Evolutionary conservation across 2,113 vertebrate species (phyloP).

Genomic region (Butorides virescens): DNA sequence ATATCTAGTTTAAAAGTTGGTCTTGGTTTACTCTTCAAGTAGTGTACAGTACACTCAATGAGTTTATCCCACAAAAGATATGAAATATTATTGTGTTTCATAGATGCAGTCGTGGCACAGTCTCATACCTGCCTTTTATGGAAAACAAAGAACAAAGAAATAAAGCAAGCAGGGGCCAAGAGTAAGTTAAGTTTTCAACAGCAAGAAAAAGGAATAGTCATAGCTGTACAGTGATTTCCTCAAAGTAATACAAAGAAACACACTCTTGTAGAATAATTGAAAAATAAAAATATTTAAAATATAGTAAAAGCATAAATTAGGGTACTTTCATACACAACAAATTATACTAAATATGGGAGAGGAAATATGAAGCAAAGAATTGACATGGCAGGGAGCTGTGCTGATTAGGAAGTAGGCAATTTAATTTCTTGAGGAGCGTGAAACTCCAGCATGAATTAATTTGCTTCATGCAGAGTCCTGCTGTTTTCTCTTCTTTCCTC

Average conservation of each 20-base stretch:
- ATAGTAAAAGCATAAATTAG: neutral
- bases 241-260: neutral
- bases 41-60: neutral
- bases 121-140: neutral
- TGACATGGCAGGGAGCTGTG: neutral
- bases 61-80: neutral
- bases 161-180: neutral
- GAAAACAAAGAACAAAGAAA: neutral
- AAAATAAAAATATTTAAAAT: slow-evolving; percentile 24
- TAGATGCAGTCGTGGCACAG: neutral
- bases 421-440: slow-evolving; percentile 69
- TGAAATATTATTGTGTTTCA: neutral
- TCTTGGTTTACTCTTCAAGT: neutral
- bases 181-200: neutral
- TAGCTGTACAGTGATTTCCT: neutral
- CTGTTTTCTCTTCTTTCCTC: slow-evolving; percentile 64
- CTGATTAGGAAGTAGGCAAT: slow-evolving; percentile 67
- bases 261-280: neutral
- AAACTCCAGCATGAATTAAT: slow-evolving; percentile 74
- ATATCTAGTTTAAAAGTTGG: neutral
- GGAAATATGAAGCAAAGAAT: neutral
- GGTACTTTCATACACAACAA: neutral
- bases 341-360: slow-evolving; percentile 25
- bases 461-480: slow-evolving; percentile 64
- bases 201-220: neutral